phyloP scores from a whole-genome alignment of 2,797 vertebrate genomes.

The Ciconia nigra region DNA sequence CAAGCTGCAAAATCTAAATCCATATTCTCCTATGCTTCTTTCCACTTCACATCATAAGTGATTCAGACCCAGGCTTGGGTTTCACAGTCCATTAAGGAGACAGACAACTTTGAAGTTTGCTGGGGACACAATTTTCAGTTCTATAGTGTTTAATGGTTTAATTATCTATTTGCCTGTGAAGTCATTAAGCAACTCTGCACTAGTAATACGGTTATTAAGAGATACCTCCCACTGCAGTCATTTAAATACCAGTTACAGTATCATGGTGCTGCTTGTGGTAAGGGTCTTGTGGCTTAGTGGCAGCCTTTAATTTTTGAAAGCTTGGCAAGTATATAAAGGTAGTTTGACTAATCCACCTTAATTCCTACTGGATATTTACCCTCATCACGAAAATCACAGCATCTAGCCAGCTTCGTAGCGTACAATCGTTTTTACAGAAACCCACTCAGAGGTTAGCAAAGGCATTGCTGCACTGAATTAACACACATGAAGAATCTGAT shows the following conservation, averaged over 20 bases:
- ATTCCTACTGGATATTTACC: background rate
- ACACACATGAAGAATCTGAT: background rate
- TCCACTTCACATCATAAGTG: background rate
- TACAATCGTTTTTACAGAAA: background rate
- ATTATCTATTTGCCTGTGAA: constrained; percentile 39
- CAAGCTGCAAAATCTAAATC: background rate
- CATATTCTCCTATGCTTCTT: background rate
- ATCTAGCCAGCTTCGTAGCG: background rate
- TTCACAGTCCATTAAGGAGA: constrained; percentile 17
- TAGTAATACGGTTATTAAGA: background rate
- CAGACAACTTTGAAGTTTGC: background rate
- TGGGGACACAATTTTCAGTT: constrained; percentile 20
- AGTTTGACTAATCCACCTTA: background rate
- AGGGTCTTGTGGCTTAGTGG: background rate
- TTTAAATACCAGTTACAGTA: background rate
- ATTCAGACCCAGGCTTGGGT: background rate
- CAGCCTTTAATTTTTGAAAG: background rate
- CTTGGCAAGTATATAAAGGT: background rate
- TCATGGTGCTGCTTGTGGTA: background rate
- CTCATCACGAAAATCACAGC: background rate
- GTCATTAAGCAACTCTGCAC: constrained; percentile 23
- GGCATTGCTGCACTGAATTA: background rate
- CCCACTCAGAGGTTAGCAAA: background rate
- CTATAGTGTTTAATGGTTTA: constrained; percentile 14
- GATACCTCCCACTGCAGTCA: background rate